Base-by-base conservation (phyloP, 2,113 vertebrate genomes). In the Tiliqua scincoides region DNA sequence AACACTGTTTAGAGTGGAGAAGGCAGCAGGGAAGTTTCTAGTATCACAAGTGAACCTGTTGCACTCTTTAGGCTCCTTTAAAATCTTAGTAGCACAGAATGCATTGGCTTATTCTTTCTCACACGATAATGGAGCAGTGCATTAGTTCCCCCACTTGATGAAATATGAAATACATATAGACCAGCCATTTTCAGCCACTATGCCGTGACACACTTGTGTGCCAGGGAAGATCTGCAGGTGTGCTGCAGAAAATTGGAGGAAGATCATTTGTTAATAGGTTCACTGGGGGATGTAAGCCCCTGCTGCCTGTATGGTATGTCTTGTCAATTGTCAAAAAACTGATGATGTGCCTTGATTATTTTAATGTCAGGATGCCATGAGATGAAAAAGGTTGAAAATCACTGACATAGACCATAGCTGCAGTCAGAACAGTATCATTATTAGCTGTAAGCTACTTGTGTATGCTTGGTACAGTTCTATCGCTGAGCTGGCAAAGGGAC, bases 81-180 rank as follows among this genome's bases (percentile, higher is more conserved):
- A 65, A 63, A 40, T 43, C 25, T 35, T 23, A 43, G 35, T 35
- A 79, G 61, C 25, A 63, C 15, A 65, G 61, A 62, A 65, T 27
- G 61, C 12, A 27, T 63, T 75, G 72, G 82, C 82, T 48, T 65
- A 76, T 65, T 67, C 61, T 73, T 72, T 74, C 73, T 83, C 72
- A 48, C 40, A 65, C 63, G 54, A 62, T 75, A n/a, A 65, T 84
- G 82, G 71, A 48, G 30, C 30, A 25, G 15, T 52, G 21, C 43
- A 37, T 71, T 65, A 30, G 73, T 75, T 65, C 82, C 72, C 43
- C 61, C 75, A 59, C 71, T 84, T 27, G 70, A 75, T 30, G 72
- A 75, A 84, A 75, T 62, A 23, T 21, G 27, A 35, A 52, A 76
- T 37, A 35, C 52, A 40, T 7, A 72, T 61, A 59, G 67, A n/a